Evolutionary conservation across 2,113 vertebrate genomes (phyloP).

Genomic region (Megaceryle torquata): DNA sequence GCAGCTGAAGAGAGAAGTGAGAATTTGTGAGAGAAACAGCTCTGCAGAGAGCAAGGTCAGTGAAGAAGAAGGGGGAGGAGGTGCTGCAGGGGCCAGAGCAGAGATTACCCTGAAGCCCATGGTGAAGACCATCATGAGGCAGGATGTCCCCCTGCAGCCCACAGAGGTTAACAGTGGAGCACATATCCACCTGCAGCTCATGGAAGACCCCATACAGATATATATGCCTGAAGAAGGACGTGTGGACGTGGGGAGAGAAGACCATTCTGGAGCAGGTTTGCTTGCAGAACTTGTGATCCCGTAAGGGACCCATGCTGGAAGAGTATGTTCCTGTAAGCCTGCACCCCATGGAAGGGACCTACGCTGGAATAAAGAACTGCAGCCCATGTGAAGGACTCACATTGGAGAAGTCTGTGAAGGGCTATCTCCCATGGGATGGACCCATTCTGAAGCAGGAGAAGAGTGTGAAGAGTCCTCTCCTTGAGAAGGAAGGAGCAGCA

Average conservation of each 20-base stretch:
- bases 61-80: not conserved
- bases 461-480: not conserved
- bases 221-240: not conserved
- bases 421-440: not conserved
- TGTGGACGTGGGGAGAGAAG: not conserved
- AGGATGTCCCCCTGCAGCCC: not conserved
- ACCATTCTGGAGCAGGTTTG: not conserved
- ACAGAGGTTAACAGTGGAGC: not conserved
- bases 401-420: not conserved
- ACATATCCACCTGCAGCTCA: too few species aligned
- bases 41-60: not conserved
- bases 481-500: not conserved
- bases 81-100: not conserved
- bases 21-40: not conserved
- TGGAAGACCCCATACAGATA: not conserved
- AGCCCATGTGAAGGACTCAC: not conserved
- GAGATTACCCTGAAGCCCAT: not conserved
- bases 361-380: not conserved
- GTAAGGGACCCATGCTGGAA: too few species aligned
- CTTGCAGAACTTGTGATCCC: not conserved
- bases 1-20: not conserved
- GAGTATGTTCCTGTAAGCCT: not conserved
- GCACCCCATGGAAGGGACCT: not conserved
- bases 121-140: not conserved
- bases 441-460: not conserved